phyloP scores from a whole-genome alignment of 1,140 invertebrate species.

The Lycorma delicatula region DNA sequence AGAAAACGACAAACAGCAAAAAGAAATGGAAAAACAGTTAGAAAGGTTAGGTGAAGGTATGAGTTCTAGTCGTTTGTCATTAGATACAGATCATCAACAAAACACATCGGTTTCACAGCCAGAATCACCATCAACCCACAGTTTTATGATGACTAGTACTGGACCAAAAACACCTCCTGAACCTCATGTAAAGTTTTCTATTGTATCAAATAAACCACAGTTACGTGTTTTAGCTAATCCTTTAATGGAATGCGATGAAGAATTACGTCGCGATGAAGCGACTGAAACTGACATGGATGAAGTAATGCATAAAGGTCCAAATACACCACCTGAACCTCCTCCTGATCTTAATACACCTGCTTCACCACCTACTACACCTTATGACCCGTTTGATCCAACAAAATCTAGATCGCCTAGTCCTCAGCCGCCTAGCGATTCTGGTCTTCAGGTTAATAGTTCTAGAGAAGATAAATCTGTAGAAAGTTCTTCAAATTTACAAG shows the following conservation, averaged over 20 bases:
- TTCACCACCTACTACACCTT: constrained; percentile 55
- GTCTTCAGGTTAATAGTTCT: background rate
- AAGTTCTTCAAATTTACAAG: constrained; percentile 2
- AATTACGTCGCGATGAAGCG: constrained; percentile 29
- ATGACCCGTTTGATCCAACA: constrained; percentile 82
- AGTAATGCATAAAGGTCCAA: constrained; percentile 45
- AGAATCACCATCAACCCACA: constrained; percentile 20
- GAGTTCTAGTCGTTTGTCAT: too few species aligned
- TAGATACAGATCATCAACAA: too few species aligned
- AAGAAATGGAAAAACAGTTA: constrained; percentile 15
- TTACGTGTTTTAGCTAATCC: constrained; percentile 50
- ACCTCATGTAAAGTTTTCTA: constrained; percentile 58
- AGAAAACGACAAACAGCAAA: constrained; percentile 37
- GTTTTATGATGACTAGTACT: constrained; percentile 23
- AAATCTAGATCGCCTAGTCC: constrained; percentile 57
- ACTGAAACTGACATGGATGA: constrained; percentile 42
- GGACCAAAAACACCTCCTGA: constrained; percentile 68
- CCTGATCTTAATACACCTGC: constrained; percentile 31
- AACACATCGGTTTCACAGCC: constrained; percentile 14
- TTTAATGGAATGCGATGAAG: constrained; percentile 43
- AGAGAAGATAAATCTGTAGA: constrained; percentile 15
- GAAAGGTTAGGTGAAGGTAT: constrained; percentile 11
- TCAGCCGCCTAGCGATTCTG: constrained; percentile 24
- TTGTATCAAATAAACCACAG: constrained; percentile 49
- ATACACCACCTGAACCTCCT: constrained; percentile 54